phyloP scores from a whole-genome alignment of 2,797 vertebrate species.

The Scleropages formosus region DNA sequence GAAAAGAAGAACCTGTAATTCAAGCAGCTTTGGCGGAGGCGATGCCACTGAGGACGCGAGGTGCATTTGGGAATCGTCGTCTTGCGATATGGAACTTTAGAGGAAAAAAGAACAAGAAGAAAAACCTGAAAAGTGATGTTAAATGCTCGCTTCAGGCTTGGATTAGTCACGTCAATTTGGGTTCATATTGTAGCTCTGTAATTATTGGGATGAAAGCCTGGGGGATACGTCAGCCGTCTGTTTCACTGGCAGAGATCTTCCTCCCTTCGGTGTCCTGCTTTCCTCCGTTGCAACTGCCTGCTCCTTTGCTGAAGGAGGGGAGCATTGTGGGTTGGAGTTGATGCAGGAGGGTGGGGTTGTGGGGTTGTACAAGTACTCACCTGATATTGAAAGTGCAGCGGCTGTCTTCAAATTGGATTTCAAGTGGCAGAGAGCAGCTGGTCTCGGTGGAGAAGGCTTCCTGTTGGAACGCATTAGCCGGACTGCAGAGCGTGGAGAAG shows the following conservation, averaged over 20 bases:
- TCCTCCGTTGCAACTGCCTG: not conserved
- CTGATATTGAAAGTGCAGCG: not conserved
- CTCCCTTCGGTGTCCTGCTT: conserved; percentile 29
- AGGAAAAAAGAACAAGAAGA: conserved; percentile 27
- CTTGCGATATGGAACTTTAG: not conserved
- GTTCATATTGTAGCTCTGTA: conserved; percentile 49
- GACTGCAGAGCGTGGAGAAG: not conserved
- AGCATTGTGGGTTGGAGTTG: not conserved
- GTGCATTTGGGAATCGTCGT: conserved; percentile 2
- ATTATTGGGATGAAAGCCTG: conserved; percentile 46
- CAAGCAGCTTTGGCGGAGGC: conserved; percentile 36
- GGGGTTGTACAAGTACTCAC: not conserved
- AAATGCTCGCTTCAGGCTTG: conserved; percentile 44
- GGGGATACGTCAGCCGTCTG: conserved; percentile 47
- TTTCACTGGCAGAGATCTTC: conserved; percentile 41
- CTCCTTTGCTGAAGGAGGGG: not conserved
- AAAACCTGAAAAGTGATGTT: conserved; percentile 35
- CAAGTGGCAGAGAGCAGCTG: conserved; percentile 19
- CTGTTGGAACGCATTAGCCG: conserved; percentile 5
- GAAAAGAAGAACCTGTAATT: conserved; percentile 48
- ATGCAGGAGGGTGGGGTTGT: not conserved
- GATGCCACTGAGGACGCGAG: not conserved
- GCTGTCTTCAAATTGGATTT: conserved; percentile 10
- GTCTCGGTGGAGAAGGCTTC: not conserved
- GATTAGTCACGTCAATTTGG: conserved; percentile 58